A percentile compares a stretch with the other conserved stretches of the same genome.
These are phyloP conservation scores for Troides oblongomaculatus DNA, from an alignment of 2,888 invertebrate genomes.

Conservation along the genomic window DNA sequence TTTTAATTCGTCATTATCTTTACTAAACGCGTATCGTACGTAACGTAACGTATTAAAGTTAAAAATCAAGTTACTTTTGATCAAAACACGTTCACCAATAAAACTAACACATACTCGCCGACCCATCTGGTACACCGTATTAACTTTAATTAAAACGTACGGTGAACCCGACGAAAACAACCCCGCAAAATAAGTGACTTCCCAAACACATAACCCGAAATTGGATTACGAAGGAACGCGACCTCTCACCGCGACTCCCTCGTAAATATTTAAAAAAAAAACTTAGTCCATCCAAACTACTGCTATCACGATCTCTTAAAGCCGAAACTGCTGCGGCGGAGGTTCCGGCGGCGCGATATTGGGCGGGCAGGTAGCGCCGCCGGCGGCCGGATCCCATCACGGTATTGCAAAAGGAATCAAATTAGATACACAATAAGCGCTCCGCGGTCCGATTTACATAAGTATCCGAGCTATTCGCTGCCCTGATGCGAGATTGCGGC, in stretches of 20 bases:
- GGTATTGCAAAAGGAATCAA: conserved; percentile 77
- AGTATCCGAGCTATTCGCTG: conserved; percentile 75
- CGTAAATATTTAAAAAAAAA: conserved; percentile 80
- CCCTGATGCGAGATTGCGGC: conserved; percentile 75
- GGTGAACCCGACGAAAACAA: conserved; percentile 60
- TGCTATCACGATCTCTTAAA: conserved; percentile 73
- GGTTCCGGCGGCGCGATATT: conserved; percentile 61
- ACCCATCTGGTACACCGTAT: conserved; percentile 34
- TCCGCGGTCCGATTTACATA: conserved; percentile 75
- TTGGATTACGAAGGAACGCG: conserved; percentile 73
- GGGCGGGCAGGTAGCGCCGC: conserved; percentile 67
- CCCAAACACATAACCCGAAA: conserved; percentile 78
- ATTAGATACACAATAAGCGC: conserved; percentile 79
- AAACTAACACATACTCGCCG: conserved; percentile 36
- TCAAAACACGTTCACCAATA: conserved; percentile 20
- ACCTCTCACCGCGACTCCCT: conserved; percentile 62
- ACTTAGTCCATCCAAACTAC: conserved; percentile 59
- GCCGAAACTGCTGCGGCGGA: conserved; percentile 57
- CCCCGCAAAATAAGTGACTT: conserved; percentile 68
- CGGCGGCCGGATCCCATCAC: conserved; percentile 69
- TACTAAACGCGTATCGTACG: no score
- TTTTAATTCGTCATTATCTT: no score
- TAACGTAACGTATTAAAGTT: no score
- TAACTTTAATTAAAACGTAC: conserved; percentile 72
- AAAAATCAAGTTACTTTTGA: not conserved